These are phyloP conservation scores for Epirrhoe alternata DNA, from an alignment of 2,888 invertebrate species.

Conservation along the genomic window DNA sequence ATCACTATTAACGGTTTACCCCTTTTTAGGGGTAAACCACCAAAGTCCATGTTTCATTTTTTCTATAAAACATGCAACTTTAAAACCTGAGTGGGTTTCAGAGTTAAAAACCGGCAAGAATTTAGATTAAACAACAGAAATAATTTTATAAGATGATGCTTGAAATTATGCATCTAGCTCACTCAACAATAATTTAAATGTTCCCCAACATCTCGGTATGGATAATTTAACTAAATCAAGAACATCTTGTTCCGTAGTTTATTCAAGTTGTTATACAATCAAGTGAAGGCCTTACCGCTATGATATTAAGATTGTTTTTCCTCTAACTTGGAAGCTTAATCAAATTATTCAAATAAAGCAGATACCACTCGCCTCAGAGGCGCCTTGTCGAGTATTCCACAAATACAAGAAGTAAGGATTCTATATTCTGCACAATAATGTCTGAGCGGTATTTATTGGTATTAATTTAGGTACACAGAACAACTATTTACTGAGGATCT, in stretches of 20 bases:
- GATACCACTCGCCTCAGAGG: slow-evolving; percentile 66
- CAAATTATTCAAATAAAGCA: slow-evolving; percentile 80
- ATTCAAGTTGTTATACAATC: slow-evolving; percentile 29
- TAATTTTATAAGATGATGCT: background rate
- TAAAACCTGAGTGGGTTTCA: background rate
- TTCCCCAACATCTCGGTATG: slow-evolving; percentile 36
- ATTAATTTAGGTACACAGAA: background rate
- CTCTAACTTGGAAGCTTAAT: slow-evolving; percentile 64
- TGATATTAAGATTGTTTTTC: slow-evolving; percentile 38
- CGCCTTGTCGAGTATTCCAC: slow-evolving; percentile 68
- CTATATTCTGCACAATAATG: slow-evolving; percentile 17
- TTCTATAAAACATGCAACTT: too few relatives aligned
- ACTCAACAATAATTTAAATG: slow-evolving; percentile 24
- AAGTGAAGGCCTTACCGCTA: slow-evolving; percentile 37
- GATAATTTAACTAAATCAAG: slow-evolving; percentile 52
- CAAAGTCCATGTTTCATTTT: background rate
- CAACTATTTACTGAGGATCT: background rate
- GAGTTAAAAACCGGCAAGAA: background rate
- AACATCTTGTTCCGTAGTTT: slow-evolving; percentile 52
- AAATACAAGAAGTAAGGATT: slow-evolving; percentile 51
- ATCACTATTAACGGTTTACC: too few relatives aligned
- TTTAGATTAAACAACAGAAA: background rate
- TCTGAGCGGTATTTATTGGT: slow-evolving; percentile 6
- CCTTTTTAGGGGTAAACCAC: too few relatives aligned
- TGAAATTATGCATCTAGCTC: slow-evolving; percentile 21